phyloP scores from a whole-genome alignment of 2,113 vertebrate species.

The Anseranas semipalmata region DNA sequence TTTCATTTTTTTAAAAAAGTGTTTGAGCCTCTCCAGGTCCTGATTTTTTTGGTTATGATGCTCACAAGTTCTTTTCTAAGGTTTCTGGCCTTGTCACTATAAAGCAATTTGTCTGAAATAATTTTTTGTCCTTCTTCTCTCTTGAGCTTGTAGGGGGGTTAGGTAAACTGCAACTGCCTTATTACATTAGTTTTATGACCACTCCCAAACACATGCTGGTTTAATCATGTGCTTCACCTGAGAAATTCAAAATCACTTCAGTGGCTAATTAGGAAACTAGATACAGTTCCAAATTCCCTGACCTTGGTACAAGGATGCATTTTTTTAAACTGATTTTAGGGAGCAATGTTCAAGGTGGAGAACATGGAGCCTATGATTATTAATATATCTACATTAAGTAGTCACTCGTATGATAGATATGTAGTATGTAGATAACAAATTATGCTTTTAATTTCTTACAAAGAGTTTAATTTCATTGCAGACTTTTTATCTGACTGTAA shows the following conservation, averaged over 20 bases:
- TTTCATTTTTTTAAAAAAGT: background rate
- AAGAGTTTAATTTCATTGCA: background rate
- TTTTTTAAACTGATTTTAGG: background rate
- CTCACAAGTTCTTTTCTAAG: background rate
- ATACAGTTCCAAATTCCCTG: background rate
- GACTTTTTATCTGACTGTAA: background rate
- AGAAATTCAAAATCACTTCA: background rate
- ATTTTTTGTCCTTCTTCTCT: background rate
- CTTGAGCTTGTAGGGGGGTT: background rate
- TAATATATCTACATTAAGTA: background rate
- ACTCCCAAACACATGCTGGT: accelerated
- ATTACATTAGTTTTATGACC: background rate
- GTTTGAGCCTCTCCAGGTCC: background rate
- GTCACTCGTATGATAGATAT: no score
- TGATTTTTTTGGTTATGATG: background rate
- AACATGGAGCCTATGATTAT: background rate
- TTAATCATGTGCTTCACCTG: background rate
- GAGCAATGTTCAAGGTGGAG: background rate
- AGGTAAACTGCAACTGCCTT: background rate
- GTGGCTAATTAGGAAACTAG: background rate
- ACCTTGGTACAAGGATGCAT: background rate
- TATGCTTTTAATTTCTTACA: background rate
- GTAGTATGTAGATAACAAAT: background rate
- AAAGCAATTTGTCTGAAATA: background rate
- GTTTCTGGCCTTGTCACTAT: background rate